Evolutionary conservation across 2,797 vertebrate genomes (phyloP).

Genomic region (Rousettus madagascariensis): DNA sequence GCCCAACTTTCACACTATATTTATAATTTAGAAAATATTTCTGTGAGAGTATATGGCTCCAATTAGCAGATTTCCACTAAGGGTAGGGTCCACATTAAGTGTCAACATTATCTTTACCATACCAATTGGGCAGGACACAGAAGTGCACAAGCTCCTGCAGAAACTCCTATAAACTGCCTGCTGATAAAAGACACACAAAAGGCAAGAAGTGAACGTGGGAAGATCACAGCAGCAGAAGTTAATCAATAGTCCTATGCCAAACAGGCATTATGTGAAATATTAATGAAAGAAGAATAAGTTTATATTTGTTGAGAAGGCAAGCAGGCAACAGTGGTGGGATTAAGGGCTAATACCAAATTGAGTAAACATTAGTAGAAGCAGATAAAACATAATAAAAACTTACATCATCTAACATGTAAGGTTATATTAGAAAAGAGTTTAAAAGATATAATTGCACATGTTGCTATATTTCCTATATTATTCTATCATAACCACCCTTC

Average conservation of each 20-base stretch:
- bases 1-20: neutral
- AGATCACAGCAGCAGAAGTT: neutral
- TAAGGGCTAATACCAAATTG: neutral
- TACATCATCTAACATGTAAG: neutral
- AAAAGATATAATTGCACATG: neutral
- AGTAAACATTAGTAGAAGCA: neutral
- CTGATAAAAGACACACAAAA: constrained; percentile 14
- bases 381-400: neutral
- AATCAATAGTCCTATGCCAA: neutral
- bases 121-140: neutral
- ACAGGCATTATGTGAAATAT: neutral
- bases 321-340: neutral
- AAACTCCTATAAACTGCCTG: neutral
- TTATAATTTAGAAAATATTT: constrained; percentile 38
- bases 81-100: neutral
- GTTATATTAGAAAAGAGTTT: neutral
- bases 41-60: neutral
- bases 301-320: neutral
- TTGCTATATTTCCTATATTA: neutral
- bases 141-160: neutral
- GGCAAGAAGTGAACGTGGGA: neutral
- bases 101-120: neutral
- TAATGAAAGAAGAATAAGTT: neutral
- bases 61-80: neutral
- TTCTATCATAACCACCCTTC: neutral